These are phyloP conservation scores for Ceratoteleas bidentatus DNA, from an alignment of 1,140 invertebrate species.

Conservation along the genomic window DNA sequence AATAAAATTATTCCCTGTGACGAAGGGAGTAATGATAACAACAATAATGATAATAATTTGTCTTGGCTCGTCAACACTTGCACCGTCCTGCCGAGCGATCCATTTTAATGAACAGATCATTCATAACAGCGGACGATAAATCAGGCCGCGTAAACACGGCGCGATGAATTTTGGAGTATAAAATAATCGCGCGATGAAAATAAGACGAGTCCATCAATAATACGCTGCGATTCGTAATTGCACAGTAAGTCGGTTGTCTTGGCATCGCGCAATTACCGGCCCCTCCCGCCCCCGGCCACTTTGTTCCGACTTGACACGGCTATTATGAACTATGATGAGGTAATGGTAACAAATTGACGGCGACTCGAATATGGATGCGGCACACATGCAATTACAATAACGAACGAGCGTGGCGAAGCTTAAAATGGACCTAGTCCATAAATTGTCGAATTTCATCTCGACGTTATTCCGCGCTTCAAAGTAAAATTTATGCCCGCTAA, in stretches of 20 bases:
- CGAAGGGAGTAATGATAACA: too few relatives aligned
- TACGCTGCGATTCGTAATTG: slow-evolving; percentile 21
- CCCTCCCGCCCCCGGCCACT: not conserved
- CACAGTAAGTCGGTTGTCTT: slow-evolving; percentile 27
- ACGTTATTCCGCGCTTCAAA: slow-evolving; percentile 48
- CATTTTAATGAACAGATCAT: too few relatives aligned
- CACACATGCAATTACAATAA: slow-evolving; percentile 62
- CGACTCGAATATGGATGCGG: slow-evolving; percentile 52
- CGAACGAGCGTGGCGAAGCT: slow-evolving; percentile 57
- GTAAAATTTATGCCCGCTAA: slow-evolving; percentile 58
- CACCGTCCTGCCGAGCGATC: too few relatives aligned
- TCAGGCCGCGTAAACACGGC: too few relatives aligned
- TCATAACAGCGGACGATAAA: too few relatives aligned
- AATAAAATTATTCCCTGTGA: too few relatives aligned
- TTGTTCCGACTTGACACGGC: slow-evolving; percentile 30
- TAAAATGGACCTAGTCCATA: slow-evolving; percentile 63
- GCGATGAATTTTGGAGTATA: too few relatives aligned
- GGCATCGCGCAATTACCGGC: slow-evolving; percentile 26
- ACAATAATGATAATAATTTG: too few relatives aligned
- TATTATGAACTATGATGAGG: slow-evolving; percentile 53
- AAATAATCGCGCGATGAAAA: not conserved
- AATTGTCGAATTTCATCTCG: slow-evolving; percentile 62
- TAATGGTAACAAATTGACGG: slow-evolving; percentile 63
- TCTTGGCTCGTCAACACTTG: too few relatives aligned
- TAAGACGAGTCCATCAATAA: slow-evolving; percentile 21